Evolutionary conservation across 2,797 vertebrate species (phyloP), one percentile per base, ranked within the genome.

Genomic region (Acanthornis magna): DNA sequence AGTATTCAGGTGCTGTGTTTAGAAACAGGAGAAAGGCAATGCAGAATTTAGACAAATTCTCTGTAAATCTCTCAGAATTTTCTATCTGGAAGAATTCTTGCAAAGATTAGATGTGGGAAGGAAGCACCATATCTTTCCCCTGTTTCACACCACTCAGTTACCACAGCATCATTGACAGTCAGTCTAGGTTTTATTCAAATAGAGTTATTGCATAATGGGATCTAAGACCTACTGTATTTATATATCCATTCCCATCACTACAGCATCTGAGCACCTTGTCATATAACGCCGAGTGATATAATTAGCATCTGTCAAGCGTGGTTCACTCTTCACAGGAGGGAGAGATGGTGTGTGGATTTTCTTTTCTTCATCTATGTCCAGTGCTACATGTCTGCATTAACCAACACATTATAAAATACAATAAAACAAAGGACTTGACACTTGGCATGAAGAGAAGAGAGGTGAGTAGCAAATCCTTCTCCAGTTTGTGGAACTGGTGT

Each of bases 161-260:
- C 43, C 85, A 51, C 54, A 79, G 63, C 34, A 38, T 11, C 58
- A 75, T 1, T 76, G 63, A 75, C 70, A 96, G 40, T 57, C 70
- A 81, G 63, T 79, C 45, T 60, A 76, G 63, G 19, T 65, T 96
- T 87, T 87, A 95, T 82, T 92, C 63, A 94, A 92, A 76, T 53
- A 70, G 47, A 91, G 30, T 53, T 45, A 79, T 34, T 82, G 54
- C 20, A 85, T 91, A 92, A 79, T 91, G 34, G 80, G 34, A 82
- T 85, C 45, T 67, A 60, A 73, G 53, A 71, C 25, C 55, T 76
- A 43, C 55, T 40, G 48, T 76, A 82, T 93, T 85, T 86, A 61
- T 76, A 42, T 15, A 85, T 30, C 42, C 32, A 40, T 87, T 88
- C 8, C 62, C 40, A 55, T 66, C 60, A 81, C 70, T 66, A 79